Conservation (phyloP, 1,140 invertebrate genomes). For the Saccostrea echinata region DNA sequence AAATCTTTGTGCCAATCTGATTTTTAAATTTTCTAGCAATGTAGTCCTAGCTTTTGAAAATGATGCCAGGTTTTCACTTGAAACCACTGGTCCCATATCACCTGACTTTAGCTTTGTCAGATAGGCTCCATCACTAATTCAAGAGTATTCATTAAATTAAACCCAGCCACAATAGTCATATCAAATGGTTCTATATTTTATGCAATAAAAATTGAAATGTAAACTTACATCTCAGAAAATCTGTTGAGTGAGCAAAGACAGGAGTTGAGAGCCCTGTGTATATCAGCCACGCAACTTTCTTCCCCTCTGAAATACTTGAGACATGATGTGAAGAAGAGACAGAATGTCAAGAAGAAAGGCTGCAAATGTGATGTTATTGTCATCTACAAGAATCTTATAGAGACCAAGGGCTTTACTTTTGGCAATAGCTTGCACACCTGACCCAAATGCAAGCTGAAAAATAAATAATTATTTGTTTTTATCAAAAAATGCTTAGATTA, state of each 20-base stretch:
- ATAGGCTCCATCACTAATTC: not conserved
- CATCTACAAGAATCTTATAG: not conserved
- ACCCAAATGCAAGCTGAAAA: not conserved
- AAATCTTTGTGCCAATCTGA: not conserved
- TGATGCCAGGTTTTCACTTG: not conserved
- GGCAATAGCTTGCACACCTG: not conserved
- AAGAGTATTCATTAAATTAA: not conserved
- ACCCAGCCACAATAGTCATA: not conserved
- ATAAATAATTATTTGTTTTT: no score
- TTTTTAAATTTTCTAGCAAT: not conserved
- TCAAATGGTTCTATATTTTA: no score
- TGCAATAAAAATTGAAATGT: not conserved
- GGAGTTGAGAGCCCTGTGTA: not conserved
- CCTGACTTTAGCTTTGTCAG: not conserved
- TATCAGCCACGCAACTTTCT: constrained; percentile 15
- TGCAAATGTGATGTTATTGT: not conserved
- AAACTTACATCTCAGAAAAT: not conserved
- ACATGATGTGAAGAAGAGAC: not conserved
- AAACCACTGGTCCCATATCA: not conserved
- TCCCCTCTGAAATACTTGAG: not conserved
- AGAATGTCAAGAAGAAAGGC: not conserved
- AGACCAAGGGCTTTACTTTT: not conserved
- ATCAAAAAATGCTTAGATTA: not conserved
- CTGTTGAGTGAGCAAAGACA: not conserved
- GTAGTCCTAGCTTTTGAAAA: not conserved